Evolutionary conservation across 2,113 vertebrate genomes (phyloP).

Genomic region (Neotragus pygmaeus): DNA sequence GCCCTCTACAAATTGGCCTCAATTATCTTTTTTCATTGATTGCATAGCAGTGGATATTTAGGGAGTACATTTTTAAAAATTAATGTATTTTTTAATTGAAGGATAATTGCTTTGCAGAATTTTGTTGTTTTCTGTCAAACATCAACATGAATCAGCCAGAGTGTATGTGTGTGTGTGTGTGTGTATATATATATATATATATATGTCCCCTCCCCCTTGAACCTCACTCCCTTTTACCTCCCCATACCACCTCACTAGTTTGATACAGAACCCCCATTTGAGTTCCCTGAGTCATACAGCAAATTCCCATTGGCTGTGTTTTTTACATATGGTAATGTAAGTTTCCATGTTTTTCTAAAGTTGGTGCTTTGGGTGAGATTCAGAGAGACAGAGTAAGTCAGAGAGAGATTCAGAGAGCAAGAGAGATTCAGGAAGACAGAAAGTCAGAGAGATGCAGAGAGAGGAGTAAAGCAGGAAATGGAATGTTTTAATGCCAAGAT

Average conservation of each 20-base stretch:
- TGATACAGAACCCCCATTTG: neutral
- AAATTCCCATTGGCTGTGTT: neutral
- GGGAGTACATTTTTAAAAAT: neutral
- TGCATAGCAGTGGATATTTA: neutral
- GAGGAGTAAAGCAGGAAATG: neutral
- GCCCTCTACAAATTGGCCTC: neutral
- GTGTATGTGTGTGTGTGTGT: too few relatives aligned
- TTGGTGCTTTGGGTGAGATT: neutral
- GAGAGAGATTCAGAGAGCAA: neutral
- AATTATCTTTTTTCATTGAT: neutral
- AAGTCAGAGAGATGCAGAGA: neutral
- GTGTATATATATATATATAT: too few relatives aligned
- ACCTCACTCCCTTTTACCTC: neutral
- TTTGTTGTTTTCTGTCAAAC: neutral
- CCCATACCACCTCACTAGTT: neutral
- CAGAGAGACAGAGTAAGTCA: neutral
- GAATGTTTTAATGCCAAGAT: conserved; percentile 41
- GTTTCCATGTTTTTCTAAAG: neutral
- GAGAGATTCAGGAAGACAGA: neutral
- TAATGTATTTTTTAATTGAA: neutral
- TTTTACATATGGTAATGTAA: neutral
- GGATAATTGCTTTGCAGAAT: neutral
- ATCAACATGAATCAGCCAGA: neutral
- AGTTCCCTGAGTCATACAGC: neutral
- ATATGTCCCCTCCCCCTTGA: neutral